Evolutionary conservation across 2,113 vertebrate species (phyloP), one percentile per base, ranked within the genome.

Genomic region (Platycercus adscitus): DNA sequence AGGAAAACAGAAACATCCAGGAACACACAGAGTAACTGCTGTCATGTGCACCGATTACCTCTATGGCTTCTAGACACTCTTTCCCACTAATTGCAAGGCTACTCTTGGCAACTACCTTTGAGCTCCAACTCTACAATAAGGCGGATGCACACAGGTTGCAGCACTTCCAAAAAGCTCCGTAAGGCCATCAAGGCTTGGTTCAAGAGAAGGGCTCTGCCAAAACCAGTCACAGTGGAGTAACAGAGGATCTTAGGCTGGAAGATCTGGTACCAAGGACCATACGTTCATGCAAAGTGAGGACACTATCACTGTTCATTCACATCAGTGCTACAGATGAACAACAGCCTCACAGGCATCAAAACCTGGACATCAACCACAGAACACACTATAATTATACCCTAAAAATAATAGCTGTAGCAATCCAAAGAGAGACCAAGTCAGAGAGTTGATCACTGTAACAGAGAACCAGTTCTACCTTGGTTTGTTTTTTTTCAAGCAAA

Each of bases 231-330:
- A 19, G 13, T 24, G 17, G 46, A 50, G 66, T 1, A 28, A 68
- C 7, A 9, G 0, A 49, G n/a, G 46, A 66, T n/a, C 41, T 26
- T 17, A 29, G 46, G 9, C 13, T 28, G n/a, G 71, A 35, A 73
- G 31, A 41, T 73, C 63, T 28, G 33, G 11, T 15, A 73, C 5
- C 9, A 58, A 21, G 1, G 5, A 12, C 31, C 1, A 1, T 4
- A 35, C 0, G 6, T 3, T 31, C 20, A 1, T 0, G 37, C 43
- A 76, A 20, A 43, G 12, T 0, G 0, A 52, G 56, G 14, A 71
- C 18, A 55, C 24, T 16, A 43, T 5, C 5, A 0, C 46, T 52
- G 4, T 4, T 64, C 39, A 29, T 7, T 39, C 44, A 13, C 11
- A 43, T 31, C 47, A 60, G 6, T 2, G 33, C 7, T 35, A 55